These are phyloP conservation scores for Catonia carolina DNA, from an alignment of 2,888 invertebrate species.

Conservation along the genomic window DNA sequence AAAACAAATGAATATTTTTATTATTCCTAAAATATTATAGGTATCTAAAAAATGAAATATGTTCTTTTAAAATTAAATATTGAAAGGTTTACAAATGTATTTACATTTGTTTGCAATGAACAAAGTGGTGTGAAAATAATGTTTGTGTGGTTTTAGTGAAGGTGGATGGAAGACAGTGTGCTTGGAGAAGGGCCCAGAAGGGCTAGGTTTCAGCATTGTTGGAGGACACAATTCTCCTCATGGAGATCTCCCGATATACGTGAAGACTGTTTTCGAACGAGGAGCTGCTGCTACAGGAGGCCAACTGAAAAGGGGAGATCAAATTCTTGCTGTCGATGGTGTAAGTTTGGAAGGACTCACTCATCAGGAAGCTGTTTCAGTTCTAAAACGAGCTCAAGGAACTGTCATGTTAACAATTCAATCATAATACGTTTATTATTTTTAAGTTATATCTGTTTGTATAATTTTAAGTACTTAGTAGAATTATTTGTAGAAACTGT, in stretches of 20 bases:
- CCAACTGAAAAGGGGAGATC: constrained; percentile 43
- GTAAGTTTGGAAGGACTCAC: constrained; percentile 41
- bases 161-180: constrained; percentile 38
- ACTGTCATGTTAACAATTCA: constrained; percentile 44
- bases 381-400: constrained; percentile 46
- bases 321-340: constrained; percentile 44
- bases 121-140: neutral
- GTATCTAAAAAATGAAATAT: too few species aligned
- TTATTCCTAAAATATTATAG: too few species aligned
- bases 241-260: constrained; percentile 50
- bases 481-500: too few species aligned
- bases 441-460: too few species aligned
- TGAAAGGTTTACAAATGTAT: too few species aligned
- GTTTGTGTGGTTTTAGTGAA: constrained; percentile 1
- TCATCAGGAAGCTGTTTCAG: constrained; percentile 44
- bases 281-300: constrained; percentile 41
- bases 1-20: too few species aligned
- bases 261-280: constrained; percentile 44
- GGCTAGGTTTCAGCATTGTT: constrained; percentile 51
- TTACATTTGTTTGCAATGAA: neutral
- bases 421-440: constrained; percentile 23
- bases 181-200: constrained; percentile 47
- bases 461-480: too few species aligned
- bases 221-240: constrained; percentile 48
- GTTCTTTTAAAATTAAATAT: too few species aligned